Evolutionary conservation across 2,888 invertebrate genomes (phyloP), one percentile per base, ranked within the genome.

Genomic region (Chymomyza fuscimana): DNA sequence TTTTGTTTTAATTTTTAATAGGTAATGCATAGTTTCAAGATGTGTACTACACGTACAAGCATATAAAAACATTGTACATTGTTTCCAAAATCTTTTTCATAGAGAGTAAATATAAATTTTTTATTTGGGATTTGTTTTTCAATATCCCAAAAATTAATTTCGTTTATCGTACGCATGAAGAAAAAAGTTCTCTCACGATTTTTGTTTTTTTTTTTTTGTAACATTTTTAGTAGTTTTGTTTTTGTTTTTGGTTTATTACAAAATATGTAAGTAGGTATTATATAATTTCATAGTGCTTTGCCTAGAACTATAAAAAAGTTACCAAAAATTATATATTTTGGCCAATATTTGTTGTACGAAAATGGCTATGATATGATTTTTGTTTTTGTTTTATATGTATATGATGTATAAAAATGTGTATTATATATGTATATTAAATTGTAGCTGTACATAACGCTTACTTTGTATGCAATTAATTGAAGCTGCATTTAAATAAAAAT

Each of bases 331-430:
- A 32, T 40, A 46, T 19, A 61, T 61, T 61, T 61, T 36, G 25
- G 59, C 40, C 61, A 32, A 61, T 19, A 61, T 61, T 60, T 32
- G 32, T 36, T 10, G 9, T 40, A 40, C 36, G 36, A 36, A 60
- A 60, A 60, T 40, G 36, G 36, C 36, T 60, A 36, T 60, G 22
- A n/a, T 32, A 36, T 54, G 16, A 40, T 61, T 61, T 61, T 32
- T 32, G 25, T 32, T 32, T 32, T 5, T 32, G 9, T 5, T 32
- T 1, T 32, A 32, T 32, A 32, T 36, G 6, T 50, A 25, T 59
- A 59, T 25, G 59, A 22, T 25, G 7, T 63, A 22, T 63, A 50
- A 19, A 25, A 63, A 19, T 61, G 15, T 50, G 22, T 10, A 1
- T 62, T 62, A 19, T 46, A 5, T 50, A 4, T 62, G 2, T 60